Evolutionary conservation across 2,888 invertebrate genomes (phyloP).

Genomic region (Bellardia bayeri): DNA sequence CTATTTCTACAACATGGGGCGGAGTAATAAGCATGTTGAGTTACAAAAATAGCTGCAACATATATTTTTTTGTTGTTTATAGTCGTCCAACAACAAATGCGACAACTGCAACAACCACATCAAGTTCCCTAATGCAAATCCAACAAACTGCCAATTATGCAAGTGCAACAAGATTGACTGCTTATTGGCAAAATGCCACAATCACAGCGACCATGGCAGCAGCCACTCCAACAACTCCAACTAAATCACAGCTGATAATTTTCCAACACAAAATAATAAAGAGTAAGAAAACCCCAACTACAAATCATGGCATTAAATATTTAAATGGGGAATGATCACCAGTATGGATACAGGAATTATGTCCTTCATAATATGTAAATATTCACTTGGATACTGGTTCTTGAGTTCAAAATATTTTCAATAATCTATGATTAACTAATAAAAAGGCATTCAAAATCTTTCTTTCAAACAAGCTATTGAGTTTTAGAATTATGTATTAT

Average conservation of each 20-base stretch:
- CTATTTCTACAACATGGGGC: slow-evolving; percentile 64
- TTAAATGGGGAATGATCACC: slow-evolving; percentile 41
- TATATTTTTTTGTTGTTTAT: slow-evolving; percentile 14
- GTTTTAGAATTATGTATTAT: too few relatives aligned
- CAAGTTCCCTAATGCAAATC: slow-evolving; percentile 62
- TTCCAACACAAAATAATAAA: slow-evolving; percentile 3
- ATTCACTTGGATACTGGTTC: not conserved
- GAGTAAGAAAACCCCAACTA: not conserved
- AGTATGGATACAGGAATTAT: not conserved
- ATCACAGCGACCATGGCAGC: slow-evolving; percentile 5
- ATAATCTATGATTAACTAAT: too few relatives aligned
- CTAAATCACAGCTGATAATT: slow-evolving; percentile 57
- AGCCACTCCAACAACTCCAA: slow-evolving; percentile 17
- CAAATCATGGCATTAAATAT: slow-evolving; percentile 19
- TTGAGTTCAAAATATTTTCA: too few relatives aligned
- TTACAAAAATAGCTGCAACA: slow-evolving; percentile 59
- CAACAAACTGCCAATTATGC: slow-evolving; percentile 70
- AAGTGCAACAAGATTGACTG: slow-evolving; percentile 71
- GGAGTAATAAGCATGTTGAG: slow-evolving; percentile 71
- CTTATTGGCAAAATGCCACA: slow-evolving; percentile 68
- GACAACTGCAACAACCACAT: slow-evolving; percentile 21
- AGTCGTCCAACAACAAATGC: slow-evolving; percentile 23
- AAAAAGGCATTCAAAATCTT: too few relatives aligned
- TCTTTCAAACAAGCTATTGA: too few relatives aligned
- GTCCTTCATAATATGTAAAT: not conserved